Conservation (phyloP, 35 echinoderm and acorn worm species). For the Apostichopus japonicus region DNA sequence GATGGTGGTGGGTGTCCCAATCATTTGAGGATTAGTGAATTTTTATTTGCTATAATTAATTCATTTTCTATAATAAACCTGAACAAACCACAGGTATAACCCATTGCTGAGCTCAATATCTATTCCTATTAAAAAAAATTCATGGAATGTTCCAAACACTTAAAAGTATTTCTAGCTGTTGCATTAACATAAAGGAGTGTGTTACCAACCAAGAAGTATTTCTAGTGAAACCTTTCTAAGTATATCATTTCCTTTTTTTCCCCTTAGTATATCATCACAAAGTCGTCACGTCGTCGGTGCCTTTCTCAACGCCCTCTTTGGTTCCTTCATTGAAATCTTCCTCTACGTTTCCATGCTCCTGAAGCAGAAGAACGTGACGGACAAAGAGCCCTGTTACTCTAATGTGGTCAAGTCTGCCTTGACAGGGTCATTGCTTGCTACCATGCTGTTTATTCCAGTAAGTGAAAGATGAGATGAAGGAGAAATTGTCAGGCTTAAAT, state of each 20-base stretch:
- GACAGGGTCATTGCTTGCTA: conserved; percentile 86
- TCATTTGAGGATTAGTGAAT: no score
- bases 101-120: no score
- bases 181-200: not conserved
- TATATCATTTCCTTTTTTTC: not conserved
- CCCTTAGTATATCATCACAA: conserved; percentile 88
- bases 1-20: no score
- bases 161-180: not conserved
- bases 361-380: conserved; percentile 24
- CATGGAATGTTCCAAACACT: no score
- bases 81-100: no score
- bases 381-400: conserved; percentile 58
- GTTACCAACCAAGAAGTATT: no score
- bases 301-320: conserved; percentile 89
- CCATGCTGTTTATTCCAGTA: conserved; percentile 95
- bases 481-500: no score
- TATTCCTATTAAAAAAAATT: no score
- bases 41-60: no score
- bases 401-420: conserved; percentile 91
- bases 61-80: no score
- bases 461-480: not conserved
- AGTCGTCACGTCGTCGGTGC: conserved; percentile 89
- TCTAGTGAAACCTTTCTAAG: no score
- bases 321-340: conserved; percentile 89
- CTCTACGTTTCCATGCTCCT: conserved; percentile 83